Percentiles rank a stretch among this genome's conserved stretches.
Evolutionary conservation across 2,113 vertebrate genomes (phyloP).

Genomic region (Tragelaphus scriptus): DNA sequence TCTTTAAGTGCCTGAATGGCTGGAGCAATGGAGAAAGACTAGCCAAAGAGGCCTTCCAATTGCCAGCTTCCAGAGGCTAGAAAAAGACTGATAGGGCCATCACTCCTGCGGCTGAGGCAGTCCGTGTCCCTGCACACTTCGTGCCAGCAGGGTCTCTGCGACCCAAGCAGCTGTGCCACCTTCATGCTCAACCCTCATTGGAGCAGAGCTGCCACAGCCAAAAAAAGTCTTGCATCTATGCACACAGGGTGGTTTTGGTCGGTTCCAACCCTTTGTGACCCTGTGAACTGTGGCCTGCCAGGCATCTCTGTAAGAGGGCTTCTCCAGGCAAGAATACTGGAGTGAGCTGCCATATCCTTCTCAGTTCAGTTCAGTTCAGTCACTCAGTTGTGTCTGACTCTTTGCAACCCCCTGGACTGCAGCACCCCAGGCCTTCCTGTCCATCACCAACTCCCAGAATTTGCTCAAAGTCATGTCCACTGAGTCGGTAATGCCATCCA

Average conservation of each 20-base stretch:
- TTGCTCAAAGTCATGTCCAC: background rate
- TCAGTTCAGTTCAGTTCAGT: background rate
- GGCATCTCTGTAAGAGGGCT: background rate
- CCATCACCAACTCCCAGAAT: background rate
- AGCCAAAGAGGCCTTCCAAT: background rate
- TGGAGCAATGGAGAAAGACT: background rate
- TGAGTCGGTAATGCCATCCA: background rate
- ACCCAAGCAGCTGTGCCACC: background rate
- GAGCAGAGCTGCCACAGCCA: background rate
- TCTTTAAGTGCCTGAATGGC: background rate
- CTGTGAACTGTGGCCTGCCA: background rate
- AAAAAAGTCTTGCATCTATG: background rate
- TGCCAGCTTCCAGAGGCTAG: background rate
- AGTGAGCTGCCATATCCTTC: background rate
- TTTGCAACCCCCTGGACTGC: background rate
- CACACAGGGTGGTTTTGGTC: background rate
- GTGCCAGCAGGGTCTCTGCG: background rate
- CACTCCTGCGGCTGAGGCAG: background rate
- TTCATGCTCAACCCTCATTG: background rate
- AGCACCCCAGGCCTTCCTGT: background rate
- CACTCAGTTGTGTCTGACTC: background rate
- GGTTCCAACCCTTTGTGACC: background rate
- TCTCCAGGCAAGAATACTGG: background rate
- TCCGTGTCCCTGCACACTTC: background rate
- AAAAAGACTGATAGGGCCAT: background rate